Evolutionary conservation across 2,888 invertebrate genomes (phyloP), one percentile per base, ranked within the genome.

Genomic region (Cecidostiba fungosa): DNA sequence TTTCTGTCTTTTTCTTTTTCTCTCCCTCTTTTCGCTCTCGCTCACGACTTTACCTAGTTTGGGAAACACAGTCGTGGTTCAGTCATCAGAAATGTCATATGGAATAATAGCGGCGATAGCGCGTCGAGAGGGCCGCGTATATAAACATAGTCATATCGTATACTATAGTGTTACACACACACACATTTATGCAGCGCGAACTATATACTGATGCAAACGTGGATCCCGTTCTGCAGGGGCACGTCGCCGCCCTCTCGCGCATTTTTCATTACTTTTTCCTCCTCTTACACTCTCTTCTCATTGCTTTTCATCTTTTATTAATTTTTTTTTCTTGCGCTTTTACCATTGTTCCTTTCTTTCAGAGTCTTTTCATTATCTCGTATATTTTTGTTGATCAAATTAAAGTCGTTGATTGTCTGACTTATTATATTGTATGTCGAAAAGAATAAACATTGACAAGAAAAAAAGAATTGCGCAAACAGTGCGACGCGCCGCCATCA

Each of bases 31-130:
- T 87, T 89, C 89, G 90, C 91, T 91, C 90, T 90, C 90, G 70
- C 36, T 39, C 54, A 59, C 91, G 91, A 90, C 89, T 92, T 92
- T 93, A 93, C 93, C 93, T 93, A 93, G 93, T 93, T 93, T 93
- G 92, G 92, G 92, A 93, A 93, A 93, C 92, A 93, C 92, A 93
- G 93, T 93, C 92, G 91, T 93, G 92, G 92, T 92, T 93, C 91
- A 92, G 92, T 92, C 88, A 90, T 88, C 87, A 88, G 84, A 88
- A 82, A 90, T 89, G 89, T 88, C 84, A 86, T 89, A 90, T 90
- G 89, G 88, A 89, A 89, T 89, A 88, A 88, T 89, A 88, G 88
- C 89, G 84, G 54, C 54, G 81, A 78, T 72, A 26, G 54, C 29
- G 79, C 69, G 62, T 16, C 72, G 78, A 85, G 82, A 80, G 77